Conservation (phyloP, 2,113 vertebrate genomes). For the Cyprinodon tularosa region DNA sequence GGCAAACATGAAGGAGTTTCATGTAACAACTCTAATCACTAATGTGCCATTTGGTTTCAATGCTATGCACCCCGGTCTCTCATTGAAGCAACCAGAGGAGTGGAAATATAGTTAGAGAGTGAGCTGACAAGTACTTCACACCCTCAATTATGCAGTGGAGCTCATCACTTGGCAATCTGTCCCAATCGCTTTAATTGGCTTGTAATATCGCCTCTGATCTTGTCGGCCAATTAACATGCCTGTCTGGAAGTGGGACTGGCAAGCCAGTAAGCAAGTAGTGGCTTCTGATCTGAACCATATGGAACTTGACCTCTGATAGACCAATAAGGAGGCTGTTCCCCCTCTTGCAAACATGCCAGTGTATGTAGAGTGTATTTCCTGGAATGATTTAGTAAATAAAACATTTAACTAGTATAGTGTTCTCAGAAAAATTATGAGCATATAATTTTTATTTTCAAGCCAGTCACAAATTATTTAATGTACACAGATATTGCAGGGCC, state of each 20-base stretch:
- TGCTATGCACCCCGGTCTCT: conserved; percentile 93
- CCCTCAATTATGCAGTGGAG: conserved; percentile 98
- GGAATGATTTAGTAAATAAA: conserved; percentile 25
- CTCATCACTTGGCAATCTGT: conserved; percentile 99
- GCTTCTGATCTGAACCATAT: conserved; percentile 96
- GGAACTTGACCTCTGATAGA: conserved; percentile 95
- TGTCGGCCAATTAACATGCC: conserved; percentile 99
- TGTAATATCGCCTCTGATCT: conserved; percentile 99
- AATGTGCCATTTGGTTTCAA: conserved; percentile 95
- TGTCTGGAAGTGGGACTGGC: conserved; percentile 94
- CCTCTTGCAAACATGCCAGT: conserved; percentile 87
- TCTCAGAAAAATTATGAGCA: not conserved
- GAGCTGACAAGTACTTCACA: conserved; percentile 84
- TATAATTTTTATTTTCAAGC: not conserved
- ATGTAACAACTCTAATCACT: conserved; percentile 91
- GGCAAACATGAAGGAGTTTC: conserved; percentile 77
- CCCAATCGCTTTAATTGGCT: conserved; percentile 99
- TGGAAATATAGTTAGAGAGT: conserved; percentile 45
- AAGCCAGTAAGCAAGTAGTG: conserved; percentile 93
- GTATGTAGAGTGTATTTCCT: conserved; percentile 72
- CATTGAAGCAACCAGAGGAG: conserved; percentile 81
- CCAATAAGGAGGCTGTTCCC: conserved; percentile 88
- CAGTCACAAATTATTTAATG: not conserved
- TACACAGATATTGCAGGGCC: not conserved
- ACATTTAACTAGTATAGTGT: conserved; percentile 33